phyloP scores from a whole-genome alignment of 92 coral and sea anemone species.

The Pocillopora meandrina region DNA sequence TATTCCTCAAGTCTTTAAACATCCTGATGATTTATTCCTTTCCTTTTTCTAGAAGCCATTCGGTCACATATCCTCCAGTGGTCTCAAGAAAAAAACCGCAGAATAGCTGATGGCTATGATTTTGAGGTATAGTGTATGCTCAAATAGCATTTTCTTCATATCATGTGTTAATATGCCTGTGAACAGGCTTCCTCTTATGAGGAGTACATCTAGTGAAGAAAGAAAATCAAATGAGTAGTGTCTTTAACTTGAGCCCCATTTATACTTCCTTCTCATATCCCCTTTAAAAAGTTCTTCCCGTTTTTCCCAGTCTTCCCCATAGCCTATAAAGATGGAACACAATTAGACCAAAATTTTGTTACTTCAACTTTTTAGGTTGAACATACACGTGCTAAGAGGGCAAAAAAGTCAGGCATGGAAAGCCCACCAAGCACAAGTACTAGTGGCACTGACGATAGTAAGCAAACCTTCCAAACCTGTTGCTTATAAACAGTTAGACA shows the following conservation, averaged over 20 bases:
- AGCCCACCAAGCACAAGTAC: not conserved
- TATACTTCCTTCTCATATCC: no score
- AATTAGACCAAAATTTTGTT: slow-evolving; percentile 25
- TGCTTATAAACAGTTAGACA: not conserved
- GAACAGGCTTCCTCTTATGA: no score
- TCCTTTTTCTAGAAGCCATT: slow-evolving; percentile 50
- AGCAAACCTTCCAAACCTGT: not conserved
- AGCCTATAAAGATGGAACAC: no score
- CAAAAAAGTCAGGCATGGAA: slow-evolving; percentile 14
- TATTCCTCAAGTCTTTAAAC: slow-evolving; percentile 2
- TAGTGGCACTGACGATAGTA: not conserved
- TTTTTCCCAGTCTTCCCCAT: no score
- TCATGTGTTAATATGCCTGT: no score
- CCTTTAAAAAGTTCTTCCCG: no score
- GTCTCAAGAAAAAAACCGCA: slow-evolving; percentile 56
- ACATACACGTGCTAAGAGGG: slow-evolving; percentile 52
- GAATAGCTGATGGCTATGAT: slow-evolving; percentile 62
- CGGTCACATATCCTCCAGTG: slow-evolving; percentile 60
- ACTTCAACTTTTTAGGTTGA: slow-evolving; percentile 24
- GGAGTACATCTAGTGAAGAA: no score
- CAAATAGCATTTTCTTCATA: not conserved
- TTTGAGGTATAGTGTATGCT: slow-evolving; percentile 39
- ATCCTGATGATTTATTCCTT: not conserved
- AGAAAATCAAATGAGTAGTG: no score
- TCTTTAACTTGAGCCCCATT: no score